A percentile compares a stretch with the other conserved stretches of the same genome.
These are phyloP conservation scores for Cybosia mesomella DNA, from an alignment of 2,888 invertebrate species.

Conservation along the genomic window DNA sequence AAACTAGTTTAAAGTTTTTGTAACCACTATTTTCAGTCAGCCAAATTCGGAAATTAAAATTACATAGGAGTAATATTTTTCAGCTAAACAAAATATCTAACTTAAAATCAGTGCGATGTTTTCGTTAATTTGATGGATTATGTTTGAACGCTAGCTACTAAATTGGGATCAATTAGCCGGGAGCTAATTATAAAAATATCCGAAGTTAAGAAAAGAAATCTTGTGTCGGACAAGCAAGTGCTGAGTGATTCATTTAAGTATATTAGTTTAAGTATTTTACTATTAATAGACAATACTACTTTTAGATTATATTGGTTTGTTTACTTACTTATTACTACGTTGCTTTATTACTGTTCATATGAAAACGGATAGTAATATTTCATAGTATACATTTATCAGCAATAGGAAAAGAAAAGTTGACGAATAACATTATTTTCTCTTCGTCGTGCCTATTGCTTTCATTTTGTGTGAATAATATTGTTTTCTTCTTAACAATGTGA, in stretches of 20 bases:
- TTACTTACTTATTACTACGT: conserved; percentile 12
- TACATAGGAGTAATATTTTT: background rate
- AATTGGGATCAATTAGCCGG: conserved; percentile 66
- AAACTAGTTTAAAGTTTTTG: too few species aligned
- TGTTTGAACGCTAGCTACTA: conserved; percentile 54
- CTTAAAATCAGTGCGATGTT: conserved; percentile 56
- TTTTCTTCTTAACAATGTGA: background rate
- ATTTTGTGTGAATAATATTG: conserved; percentile 19
- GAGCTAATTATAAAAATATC: conserved; percentile 63
- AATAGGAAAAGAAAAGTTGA: conserved; percentile 55
- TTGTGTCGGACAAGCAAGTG: conserved; percentile 54
- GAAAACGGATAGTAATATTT: conserved; percentile 10
- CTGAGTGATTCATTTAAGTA: conserved; percentile 57
- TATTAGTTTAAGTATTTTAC: conserved; percentile 42
- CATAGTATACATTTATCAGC: conserved; percentile 41
- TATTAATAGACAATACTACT: conserved; percentile 25
- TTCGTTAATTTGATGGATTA: conserved; percentile 67
- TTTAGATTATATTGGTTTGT: conserved; percentile 20
- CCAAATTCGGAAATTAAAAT: background rate
- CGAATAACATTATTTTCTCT: conserved; percentile 48
- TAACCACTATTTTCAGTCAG: background rate
- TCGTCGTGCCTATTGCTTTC: conserved; percentile 13
- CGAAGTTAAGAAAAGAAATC: conserved; percentile 55
- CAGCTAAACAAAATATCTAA: background rate
- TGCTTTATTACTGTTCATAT: conserved; percentile 24